Base-by-base conservation (phyloP, 2,113 vertebrate species). In the Nannobrachium achirus region DNA sequence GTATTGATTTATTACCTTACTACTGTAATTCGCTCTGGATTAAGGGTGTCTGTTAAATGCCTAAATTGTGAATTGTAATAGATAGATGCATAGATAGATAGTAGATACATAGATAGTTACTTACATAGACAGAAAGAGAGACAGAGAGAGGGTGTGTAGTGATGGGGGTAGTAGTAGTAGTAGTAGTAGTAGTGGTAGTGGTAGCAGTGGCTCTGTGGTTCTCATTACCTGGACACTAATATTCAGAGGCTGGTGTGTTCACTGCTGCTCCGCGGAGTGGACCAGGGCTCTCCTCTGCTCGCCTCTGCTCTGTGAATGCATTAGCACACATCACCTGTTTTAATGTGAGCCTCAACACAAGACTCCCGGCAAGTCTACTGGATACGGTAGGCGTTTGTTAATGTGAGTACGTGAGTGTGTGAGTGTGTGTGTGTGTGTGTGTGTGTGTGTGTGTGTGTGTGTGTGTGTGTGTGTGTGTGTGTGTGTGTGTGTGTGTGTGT, bases 301-400 rank as follows among this genome's bases (percentile, higher is more conserved):
- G 84, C 84, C 83, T 81, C 79, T 83, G 83, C 79, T 88, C 83
- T 86, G 88, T 86, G 88, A 87, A 88, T 87, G 81, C 83, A 88
- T 88, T 83, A 88, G 83, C 86, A 86, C 85, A 84, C 85, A 83
- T 87, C 81, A 66, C 81, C 77, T 83, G n/a, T 84, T 87, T 73
- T 81, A 87, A 87, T 87, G 83, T 83, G 81, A 84, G 76, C 84
- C 80, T 72, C 71, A 51, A 80, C 78, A 80, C 56, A 76, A n/a
- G 81, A 75, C 61, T 78, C 75, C 76, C 75, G 16, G 56, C 65
- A 53, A 73, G 68, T 69, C 73, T 66, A 14, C 76, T 76, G 82
- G 82, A 85, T 82, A 74, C 10, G 11, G 16, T 55, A 13, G 7
- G 56, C 14, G 38, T 56, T 20, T 38, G 53, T 56, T 11, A 38